Percentiles rank a stretch among this genome's conserved stretches.
phyloP scores from a whole-genome alignment of 1,140 invertebrate species.

The Globodera rostochiensis region DNA sequence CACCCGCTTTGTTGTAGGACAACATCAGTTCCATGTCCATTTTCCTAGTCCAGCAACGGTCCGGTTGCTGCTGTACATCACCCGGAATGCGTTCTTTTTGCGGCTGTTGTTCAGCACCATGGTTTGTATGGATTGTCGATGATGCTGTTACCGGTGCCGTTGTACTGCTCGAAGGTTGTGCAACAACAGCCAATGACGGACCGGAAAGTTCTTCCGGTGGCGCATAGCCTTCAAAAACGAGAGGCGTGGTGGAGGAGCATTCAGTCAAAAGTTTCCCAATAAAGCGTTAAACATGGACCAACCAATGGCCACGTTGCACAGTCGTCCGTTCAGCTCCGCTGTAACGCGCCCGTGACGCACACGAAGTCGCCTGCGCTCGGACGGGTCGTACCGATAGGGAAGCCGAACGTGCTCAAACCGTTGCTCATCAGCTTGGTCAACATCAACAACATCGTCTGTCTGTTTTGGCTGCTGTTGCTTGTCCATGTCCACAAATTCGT shows the following conservation, averaged over 20 bases:
- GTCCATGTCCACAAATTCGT: slow-evolving; percentile 33
- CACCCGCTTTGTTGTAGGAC: neutral
- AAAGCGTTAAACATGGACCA: neutral
- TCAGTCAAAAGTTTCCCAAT: too few species aligned
- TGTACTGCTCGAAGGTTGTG: neutral
- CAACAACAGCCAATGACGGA: neutral
- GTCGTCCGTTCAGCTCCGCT: slow-evolving; percentile 15
- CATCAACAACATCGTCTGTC: neutral
- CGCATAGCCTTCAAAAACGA: neutral
- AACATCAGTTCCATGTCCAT: neutral
- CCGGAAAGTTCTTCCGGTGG: neutral
- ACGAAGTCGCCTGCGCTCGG: slow-evolving; percentile 29
- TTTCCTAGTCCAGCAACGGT: neutral
- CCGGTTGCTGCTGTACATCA: neutral
- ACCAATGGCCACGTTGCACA: slow-evolving; percentile 15
- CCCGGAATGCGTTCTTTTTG: too few species aligned
- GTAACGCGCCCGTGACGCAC: slow-evolving; percentile 28
- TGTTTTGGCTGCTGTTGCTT: slow-evolving; percentile 7
- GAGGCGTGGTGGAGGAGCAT: neutral
- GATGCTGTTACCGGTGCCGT: neutral
- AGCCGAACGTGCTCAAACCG: slow-evolving; percentile 17
- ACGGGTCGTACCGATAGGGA: slow-evolving; percentile 19
- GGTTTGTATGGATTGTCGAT: too few species aligned
- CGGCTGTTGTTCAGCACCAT: too few species aligned
- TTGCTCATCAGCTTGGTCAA: too few species aligned